Base-by-base conservation (phyloP, 2,888 invertebrate species). In the Acrobasis repandana region DNA sequence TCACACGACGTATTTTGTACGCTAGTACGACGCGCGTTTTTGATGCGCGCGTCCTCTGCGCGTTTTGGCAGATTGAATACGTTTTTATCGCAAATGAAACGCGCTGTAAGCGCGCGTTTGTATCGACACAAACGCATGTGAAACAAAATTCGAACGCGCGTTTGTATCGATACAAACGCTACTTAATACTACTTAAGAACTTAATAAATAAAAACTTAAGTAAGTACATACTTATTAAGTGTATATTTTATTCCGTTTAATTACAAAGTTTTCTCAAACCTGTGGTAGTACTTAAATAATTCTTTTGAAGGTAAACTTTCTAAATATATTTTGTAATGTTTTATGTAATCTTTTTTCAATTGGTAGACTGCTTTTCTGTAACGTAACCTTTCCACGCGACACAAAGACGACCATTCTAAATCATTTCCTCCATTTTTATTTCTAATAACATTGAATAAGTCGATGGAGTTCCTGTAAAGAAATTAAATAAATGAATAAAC, bases 281-380 rank as follows among this genome's bases (percentile, higher is more conserved):
- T 38, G 50, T 49, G 49, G 67, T 88, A 86, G 67, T 83, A 72
- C 56, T 83, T 67, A 73, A 76, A 84, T 48, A 91, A 75, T 66
- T 86, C 76, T 66, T 68, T 76, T 36, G 77, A 60, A 34, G 82
- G 61, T 58, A 90, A 78, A 63, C 77, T 85, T 66, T 89, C 82
- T 69, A 91, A 77, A 74, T 85, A 90, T 61, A 69, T 67, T 70
- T 73, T 83, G 67, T 85, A 90, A 58, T 85, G 79, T 16, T 65
- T 72, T 36, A 91, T 77, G 64, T 87, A 91, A 47, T 85, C 80
- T 59, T 68, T 81, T 74, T 89, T 90, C 52, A 91, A 72, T 10
- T 67, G 46, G 10, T 65, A 62, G 11, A 82, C 74, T 60, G 89
- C 89, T 52, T 63, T 69, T 52, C 68, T 72, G 63, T 88, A 90